Evolutionary conservation across 2,113 vertebrate species (phyloP), one percentile per base, ranked within the genome.

Genomic region (Paramormyrops kingsleyae): DNA sequence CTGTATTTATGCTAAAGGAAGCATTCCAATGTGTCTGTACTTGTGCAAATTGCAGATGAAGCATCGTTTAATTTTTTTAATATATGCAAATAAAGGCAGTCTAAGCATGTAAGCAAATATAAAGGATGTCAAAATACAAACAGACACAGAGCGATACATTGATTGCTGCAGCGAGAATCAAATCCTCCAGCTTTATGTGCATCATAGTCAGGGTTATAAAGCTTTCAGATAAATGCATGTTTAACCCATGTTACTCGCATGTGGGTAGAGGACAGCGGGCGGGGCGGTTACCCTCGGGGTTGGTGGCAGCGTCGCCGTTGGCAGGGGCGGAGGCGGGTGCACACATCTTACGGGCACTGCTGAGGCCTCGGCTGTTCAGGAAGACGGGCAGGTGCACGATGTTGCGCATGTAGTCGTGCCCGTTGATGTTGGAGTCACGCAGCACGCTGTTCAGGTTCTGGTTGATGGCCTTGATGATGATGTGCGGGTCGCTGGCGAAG

Each of bases 401-500:
- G 91, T 99, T 99, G 52, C 98, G 93, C 98, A 99, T 99, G 91
- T 99, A 99, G 94, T 99, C 98, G 0, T 99, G 98, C 0, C 98
- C 98, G 2, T 99, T 99, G 92, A 99, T 99, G 94, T 99, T 99
- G 74, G 98, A 99, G 92, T 99, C 98, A 0, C 98, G 94, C 0
- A 99, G 96, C 89, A 99, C 98, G 5, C 97, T 98, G 94, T 96
- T 99, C 84, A 99, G 97, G 95, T 99, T 99, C 96, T 99, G 98
- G 94, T 99, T 99, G 92, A 99, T 99, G 62, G 98, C 98, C 92
- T 99, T 99, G 92, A 99, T 99, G 90, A 99, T 99, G 91, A 99
- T 99, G 92, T 99, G 98, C 0, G 98, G 98, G 90, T 99, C 98
- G 91, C 98, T 99, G 88, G 98, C 98, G 89, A 99, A 99, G 94